These are phyloP conservation scores for Papilio polyxenes DNA, from an alignment of 1,140 invertebrate genomes.

Conservation along the genomic window DNA sequence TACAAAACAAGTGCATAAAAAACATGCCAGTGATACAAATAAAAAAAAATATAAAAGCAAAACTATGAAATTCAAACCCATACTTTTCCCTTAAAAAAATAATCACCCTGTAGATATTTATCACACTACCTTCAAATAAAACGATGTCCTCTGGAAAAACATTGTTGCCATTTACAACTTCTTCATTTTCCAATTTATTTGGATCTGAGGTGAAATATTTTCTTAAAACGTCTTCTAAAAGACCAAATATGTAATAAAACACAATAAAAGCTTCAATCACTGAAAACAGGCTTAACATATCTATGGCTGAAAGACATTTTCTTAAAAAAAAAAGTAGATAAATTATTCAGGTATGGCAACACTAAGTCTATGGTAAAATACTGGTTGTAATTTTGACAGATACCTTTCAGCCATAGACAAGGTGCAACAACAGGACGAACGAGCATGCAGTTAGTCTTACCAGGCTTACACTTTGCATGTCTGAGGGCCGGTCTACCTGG, in stretches of 20 bases:
- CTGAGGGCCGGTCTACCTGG: constrained; percentile 36
- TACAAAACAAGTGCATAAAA: not conserved
- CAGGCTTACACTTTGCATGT: constrained; percentile 67
- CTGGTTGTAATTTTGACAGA: not conserved
- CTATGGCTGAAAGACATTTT: constrained; percentile 4
- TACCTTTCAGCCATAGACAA: constrained; percentile 22
- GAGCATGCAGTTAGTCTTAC: constrained; percentile 72
- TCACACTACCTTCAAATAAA: not conserved
- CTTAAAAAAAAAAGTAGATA: not conserved
- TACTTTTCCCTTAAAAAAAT: not conserved
- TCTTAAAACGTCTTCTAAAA: not conserved
- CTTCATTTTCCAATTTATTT: constrained; percentile 17
- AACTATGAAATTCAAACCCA: not conserved
- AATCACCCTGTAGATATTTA: not conserved
- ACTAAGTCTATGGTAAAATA: not conserved
- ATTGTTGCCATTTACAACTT: constrained; percentile 11
- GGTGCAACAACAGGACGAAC: not conserved
- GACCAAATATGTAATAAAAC: not conserved
- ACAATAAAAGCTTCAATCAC: constrained; percentile 1
- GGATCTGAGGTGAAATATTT: not conserved
- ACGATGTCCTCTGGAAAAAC: not conserved
- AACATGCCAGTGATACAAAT: not conserved
- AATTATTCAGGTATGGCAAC: not conserved
- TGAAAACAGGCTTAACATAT: not conserved
- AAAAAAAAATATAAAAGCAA: not conserved